Evolutionary conservation across 2,113 vertebrate genomes (phyloP), one percentile per base, ranked within the genome.

Genomic region (Cavia porcellus): DNA sequence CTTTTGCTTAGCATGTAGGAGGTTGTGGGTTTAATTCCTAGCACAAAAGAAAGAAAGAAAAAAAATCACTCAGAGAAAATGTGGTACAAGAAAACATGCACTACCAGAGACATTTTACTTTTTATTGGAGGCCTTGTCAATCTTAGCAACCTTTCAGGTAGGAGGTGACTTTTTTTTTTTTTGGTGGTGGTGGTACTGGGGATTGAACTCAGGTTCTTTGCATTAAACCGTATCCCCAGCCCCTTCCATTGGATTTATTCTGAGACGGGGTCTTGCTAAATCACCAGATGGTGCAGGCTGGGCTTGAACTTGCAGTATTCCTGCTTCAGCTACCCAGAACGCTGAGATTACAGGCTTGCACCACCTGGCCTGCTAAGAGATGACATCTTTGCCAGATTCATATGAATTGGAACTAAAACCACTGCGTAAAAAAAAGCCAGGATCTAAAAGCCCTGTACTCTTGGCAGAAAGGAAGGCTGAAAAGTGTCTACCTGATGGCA

Each of bases 101-200:
- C 20, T 66, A 3, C 70, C 24, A 75, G 66, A 86, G 80, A 52
- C 61, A 24, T 86, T 85, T 4, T 77, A 32, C n/a, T 52, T 82
- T 94, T 82, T 92, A 7, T 55, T 86, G 72, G 35, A 94, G 45
- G 52, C 47, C 87, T 68, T 89, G 61, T 83, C 52, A 79, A 59
- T 88, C 22, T 92, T 72, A 92, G 74, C 84, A 66, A 42, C 2
- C 19, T 96, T 95, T 91, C 61, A 88, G n/a, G 7, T 80, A 89
- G 59, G 32, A 90, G 50, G 55, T 86, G 42, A 90, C 14, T 57
- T 57, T 45, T 45, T 75, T 77, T 47, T 22, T 74, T 77, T 77
- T 77, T n/a, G n/a, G n/a, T n/a, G n/a, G n/a, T 77, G 2, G 45
- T 50, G 25, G 45, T 50, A 50, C 25, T 45, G 14, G 28, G 7